Percentiles rank a stretch among this genome's conserved stretches.
Evolutionary conservation across 2,797 vertebrate species (phyloP).

Genomic region (Catharus ustulatus): DNA sequence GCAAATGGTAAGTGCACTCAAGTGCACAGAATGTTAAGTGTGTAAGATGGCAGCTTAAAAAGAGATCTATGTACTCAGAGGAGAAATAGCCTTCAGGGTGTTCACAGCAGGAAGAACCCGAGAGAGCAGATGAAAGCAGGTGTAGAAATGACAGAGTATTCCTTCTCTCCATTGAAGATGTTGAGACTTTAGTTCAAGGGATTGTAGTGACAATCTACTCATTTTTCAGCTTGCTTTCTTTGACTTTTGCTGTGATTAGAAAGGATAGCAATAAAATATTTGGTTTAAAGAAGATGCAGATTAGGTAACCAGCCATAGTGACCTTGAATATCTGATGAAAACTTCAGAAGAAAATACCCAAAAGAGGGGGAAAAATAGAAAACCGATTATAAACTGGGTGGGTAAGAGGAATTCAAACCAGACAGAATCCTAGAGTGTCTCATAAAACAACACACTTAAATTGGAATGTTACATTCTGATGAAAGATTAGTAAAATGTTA

Average conservation of each 20-base stretch:
- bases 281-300: not conserved
- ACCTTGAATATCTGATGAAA: not conserved
- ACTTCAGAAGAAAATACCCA: not conserved
- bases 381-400: not conserved
- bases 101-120: not conserved
- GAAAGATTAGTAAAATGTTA: not conserved
- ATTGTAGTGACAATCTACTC: not conserved
- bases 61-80: not conserved
- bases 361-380: rapidly evolving
- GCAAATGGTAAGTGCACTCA: constrained; percentile 1
- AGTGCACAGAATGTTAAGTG: constrained; percentile 36
- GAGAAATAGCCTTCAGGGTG: not conserved
- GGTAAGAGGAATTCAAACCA: not conserved
- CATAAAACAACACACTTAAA: not conserved
- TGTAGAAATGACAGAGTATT: not conserved
- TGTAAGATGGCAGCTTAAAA: constrained; percentile 33
- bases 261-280: not conserved
- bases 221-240: not conserved
- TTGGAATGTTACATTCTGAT: not conserved
- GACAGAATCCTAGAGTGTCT: not conserved
- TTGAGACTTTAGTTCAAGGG: constrained; percentile 4
- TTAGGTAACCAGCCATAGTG: not conserved
- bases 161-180: not conserved
- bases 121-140: constrained; percentile 43
- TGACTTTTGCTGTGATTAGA: not conserved